phyloP scores from a whole-genome alignment of 2,888 invertebrate genomes.

The Caenorhabditis panamensis region DNA sequence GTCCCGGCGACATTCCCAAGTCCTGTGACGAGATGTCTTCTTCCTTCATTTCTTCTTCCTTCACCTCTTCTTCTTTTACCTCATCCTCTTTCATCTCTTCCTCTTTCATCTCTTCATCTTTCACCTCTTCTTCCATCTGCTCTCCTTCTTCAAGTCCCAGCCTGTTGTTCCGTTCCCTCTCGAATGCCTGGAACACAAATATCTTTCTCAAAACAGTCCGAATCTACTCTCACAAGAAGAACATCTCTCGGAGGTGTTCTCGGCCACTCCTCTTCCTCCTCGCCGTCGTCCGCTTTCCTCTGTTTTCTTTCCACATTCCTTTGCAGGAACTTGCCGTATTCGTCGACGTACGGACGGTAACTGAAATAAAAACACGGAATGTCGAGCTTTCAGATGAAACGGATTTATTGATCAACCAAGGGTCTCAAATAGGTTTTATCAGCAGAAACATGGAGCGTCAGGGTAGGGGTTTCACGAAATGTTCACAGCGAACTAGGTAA shows the following conservation, averaged over 20 bases:
- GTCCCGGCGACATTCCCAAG: background rate
- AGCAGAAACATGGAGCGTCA: background rate
- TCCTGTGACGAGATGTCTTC: too few relatives aligned
- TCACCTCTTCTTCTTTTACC: too few relatives aligned
- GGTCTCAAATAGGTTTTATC: background rate
- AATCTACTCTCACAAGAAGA: slow-evolving; percentile 25
- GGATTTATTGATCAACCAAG: slow-evolving; percentile 16
- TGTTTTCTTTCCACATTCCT: slow-evolving; percentile 34
- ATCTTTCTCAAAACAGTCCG: too few relatives aligned
- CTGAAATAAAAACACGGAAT: slow-evolving; percentile 13
- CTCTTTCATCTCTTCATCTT: too few relatives aligned
- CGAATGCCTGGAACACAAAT: too few relatives aligned
- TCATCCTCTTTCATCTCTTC: too few relatives aligned
- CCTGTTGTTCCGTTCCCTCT: background rate
- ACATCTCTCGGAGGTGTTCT: slow-evolving; percentile 26
- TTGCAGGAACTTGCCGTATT: slow-evolving; percentile 31
- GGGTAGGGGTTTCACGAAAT: too few relatives aligned
- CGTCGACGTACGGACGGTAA: slow-evolving; percentile 56
- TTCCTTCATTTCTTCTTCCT: too few relatives aligned
- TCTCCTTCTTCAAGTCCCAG: too few relatives aligned
- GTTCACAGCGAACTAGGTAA: too few relatives aligned
- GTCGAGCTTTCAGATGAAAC: background rate
- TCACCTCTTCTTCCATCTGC: too few relatives aligned
- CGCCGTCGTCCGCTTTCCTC: slow-evolving; percentile 34
- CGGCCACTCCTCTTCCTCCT: slow-evolving; percentile 53